Evolutionary conservation across 1,140 invertebrate species (phyloP).

Genomic region (Calliphora vicina): DNA sequence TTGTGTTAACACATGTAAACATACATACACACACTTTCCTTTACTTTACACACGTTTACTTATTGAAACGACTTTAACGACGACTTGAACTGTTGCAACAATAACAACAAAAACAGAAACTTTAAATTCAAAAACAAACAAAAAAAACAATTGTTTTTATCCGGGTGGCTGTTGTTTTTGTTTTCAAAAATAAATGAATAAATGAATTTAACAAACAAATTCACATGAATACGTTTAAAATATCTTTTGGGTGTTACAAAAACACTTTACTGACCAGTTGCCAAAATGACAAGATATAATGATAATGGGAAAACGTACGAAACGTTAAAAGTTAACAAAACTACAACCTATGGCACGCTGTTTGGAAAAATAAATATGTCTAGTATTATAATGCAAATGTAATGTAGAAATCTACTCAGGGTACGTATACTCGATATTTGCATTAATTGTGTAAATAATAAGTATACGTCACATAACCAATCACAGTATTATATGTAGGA

Average conservation of each 20-base stretch:
- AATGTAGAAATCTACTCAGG: no score
- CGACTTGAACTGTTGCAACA: no score
- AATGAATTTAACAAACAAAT: background rate
- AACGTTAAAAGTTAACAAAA: background rate
- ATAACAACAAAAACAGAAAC: no score
- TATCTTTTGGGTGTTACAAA: background rate
- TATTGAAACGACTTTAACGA: no score
- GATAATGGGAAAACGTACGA: background rate
- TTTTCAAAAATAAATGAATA: background rate
- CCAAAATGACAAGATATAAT: background rate
- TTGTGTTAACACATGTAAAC: background rate
- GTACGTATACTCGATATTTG: no score
- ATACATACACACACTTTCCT: background rate
- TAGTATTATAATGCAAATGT: no score
- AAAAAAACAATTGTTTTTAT: background rate
- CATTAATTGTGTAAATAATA: no score
- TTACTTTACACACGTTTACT: no score
- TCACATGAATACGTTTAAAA: background rate
- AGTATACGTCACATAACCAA: no score
- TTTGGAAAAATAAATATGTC: no score
- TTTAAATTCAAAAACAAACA: background rate
- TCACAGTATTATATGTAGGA: no score
- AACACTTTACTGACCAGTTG: constrained; percentile 9
- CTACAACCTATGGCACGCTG: background rate
- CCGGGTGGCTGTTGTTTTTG: background rate